Evolutionary conservation across 2,888 invertebrate genomes (phyloP).

Genomic region (Empis livida): DNA sequence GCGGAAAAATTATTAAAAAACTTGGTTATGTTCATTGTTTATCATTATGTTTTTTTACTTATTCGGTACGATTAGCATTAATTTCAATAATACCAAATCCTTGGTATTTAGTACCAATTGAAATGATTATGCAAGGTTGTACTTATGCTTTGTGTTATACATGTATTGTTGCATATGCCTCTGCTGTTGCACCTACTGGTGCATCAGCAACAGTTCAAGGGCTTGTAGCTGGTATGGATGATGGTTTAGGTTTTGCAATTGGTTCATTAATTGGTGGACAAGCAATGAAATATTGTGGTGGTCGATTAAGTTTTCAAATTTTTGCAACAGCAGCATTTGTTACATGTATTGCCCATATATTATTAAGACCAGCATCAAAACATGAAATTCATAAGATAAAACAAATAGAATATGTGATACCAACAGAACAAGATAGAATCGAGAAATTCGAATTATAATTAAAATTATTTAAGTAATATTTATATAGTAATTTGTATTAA

Average conservation of each 20-base stretch:
- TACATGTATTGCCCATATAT: constrained; percentile 30
- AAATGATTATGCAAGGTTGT: constrained; percentile 70
- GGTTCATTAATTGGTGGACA: constrained; percentile 63
- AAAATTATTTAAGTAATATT: no score
- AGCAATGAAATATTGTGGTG: constrained; percentile 51
- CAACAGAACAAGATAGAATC: constrained; percentile 9
- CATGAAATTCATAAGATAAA: constrained; percentile 15
- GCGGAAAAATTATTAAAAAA: constrained; percentile 62
- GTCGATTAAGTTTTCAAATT: constrained; percentile 41
- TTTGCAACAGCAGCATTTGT: constrained; percentile 31
- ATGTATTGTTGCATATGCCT: constrained; percentile 61
- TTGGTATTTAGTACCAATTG: constrained; percentile 71
- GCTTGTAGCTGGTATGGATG: constrained; percentile 75
- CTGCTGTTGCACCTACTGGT: constrained; percentile 52
- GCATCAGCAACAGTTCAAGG: constrained; percentile 78
- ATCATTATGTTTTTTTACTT: constrained; percentile 63
- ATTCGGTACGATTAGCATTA: constrained; percentile 57
- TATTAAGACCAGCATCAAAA: constrained; percentile 28
- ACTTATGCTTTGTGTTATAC: constrained; percentile 79
- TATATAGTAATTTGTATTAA: no score
- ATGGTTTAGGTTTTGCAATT: constrained; percentile 66
- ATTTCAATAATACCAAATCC: constrained; percentile 67
- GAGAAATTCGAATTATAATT: neutral
- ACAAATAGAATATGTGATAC: constrained; percentile 7
- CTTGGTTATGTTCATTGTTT: constrained; percentile 67